Conservation (phyloP, 37 sponge, comb jelly and placozoan species). For the Ephydatia muelleri region DNA sequence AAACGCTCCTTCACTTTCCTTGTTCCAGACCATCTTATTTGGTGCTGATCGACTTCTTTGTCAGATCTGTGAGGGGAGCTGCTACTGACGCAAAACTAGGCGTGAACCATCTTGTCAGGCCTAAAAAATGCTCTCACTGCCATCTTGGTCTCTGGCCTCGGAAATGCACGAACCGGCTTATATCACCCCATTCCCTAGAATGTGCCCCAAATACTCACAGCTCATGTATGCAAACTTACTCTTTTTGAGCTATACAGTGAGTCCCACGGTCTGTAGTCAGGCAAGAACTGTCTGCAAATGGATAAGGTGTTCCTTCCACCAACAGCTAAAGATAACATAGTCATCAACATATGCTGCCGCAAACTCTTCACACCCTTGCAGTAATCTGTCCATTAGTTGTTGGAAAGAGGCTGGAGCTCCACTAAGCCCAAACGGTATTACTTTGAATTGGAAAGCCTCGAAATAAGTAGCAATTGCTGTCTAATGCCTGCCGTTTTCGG, state of each 20-base stretch:
- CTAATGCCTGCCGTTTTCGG: conserved; percentile 13
- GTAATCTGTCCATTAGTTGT: too few relatives aligned
- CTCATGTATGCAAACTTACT: conserved; percentile 24
- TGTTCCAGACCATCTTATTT: too few relatives aligned
- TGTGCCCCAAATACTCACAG: conserved; percentile 31
- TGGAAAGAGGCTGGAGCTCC: too few relatives aligned
- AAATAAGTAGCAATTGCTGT: conserved; percentile 44
- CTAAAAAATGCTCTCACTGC: neutral
- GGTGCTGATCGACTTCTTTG: too few relatives aligned
- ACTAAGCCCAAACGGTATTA: too few relatives aligned
- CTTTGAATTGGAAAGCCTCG: conserved; percentile 52
- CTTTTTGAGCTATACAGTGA: too few relatives aligned
- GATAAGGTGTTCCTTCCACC: conserved; percentile 19
- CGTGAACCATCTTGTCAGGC: conserved; percentile 13
- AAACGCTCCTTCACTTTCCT: too few relatives aligned
- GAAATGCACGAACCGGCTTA: conserved; percentile 24
- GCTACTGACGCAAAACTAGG: too few relatives aligned
- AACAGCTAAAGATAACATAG: neutral
- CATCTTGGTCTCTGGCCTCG: too few relatives aligned
- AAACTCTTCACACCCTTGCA: conserved; percentile 22
- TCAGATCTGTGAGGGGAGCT: too few relatives aligned
- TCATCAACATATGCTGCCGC: conserved; percentile 25
- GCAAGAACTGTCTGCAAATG: conserved; percentile 14
- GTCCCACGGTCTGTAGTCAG: neutral
- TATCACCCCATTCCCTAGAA: conserved; percentile 14